phyloP scores from a whole-genome alignment of 1,140 invertebrate genomes.

The Hypothenemus hampei region DNA sequence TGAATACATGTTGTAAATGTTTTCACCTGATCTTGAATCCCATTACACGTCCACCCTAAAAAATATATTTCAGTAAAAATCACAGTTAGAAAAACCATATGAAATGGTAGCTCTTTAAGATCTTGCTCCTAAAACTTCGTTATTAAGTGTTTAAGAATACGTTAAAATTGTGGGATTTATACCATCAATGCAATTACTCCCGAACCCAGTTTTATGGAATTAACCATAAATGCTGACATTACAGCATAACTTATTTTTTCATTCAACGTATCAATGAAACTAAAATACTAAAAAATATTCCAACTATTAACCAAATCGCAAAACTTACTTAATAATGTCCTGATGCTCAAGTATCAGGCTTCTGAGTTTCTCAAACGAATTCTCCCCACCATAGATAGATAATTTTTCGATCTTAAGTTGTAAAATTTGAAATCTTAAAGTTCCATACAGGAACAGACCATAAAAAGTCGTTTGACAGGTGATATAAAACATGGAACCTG shows the following conservation, averaged over 20 bases:
- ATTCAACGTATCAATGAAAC: too few species aligned
- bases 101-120: too few species aligned
- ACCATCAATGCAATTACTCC: too few species aligned
- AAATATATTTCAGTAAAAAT: not conserved
- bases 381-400: not conserved
- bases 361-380: not conserved
- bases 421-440: slow-evolving; percentile 1
- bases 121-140: too few species aligned
- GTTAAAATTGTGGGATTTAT: not conserved
- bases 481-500: not conserved
- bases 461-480: slow-evolving; percentile 4
- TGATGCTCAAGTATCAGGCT: not conserved
- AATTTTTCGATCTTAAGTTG: not conserved
- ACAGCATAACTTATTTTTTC: too few species aligned
- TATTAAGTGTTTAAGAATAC: not conserved
- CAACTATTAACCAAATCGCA: not conserved
- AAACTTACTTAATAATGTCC: not conserved
- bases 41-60: slow-evolving; percentile 8
- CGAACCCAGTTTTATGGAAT: not conserved
- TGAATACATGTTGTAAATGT: not conserved
- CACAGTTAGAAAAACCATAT: not conserved
- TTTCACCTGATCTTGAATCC: not conserved
- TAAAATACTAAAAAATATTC: too few species aligned
- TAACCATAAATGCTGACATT: slow-evolving; percentile 2
- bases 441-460: not conserved